Evolutionary conservation across 2,113 vertebrate species (phyloP).

Genomic region (Salminus brasiliensis): DNA sequence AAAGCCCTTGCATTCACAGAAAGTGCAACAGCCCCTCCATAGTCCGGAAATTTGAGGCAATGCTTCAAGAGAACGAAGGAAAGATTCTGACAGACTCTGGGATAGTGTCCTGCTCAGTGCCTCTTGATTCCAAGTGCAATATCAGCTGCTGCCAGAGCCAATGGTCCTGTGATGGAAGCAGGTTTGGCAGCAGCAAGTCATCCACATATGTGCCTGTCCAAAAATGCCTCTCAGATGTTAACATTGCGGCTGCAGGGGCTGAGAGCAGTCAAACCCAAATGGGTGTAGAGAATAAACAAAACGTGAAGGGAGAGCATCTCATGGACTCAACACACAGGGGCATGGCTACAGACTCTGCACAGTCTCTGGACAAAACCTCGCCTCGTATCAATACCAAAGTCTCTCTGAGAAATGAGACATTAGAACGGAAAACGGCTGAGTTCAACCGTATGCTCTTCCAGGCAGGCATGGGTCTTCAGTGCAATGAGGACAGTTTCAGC

Average conservation of each 20-base stretch:
- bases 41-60: slow-evolving; percentile 71
- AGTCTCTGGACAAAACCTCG: slow-evolving; percentile 57
- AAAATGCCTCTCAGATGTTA: slow-evolving; percentile 81
- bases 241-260: slow-evolving; percentile 70
- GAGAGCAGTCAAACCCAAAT: slow-evolving; percentile 51
- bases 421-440: slow-evolving; percentile 91
- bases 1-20: slow-evolving; percentile 61
- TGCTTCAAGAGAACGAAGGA: slow-evolving; percentile 75
- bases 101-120: slow-evolving; percentile 58
- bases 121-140: slow-evolving; percentile 70
- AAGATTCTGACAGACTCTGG: slow-evolving; percentile 71
- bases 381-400: slow-evolving; percentile 55
- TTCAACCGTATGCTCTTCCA: slow-evolving; percentile 94
- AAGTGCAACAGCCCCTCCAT: slow-evolving; percentile 71
- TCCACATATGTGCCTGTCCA: slow-evolving; percentile 74
- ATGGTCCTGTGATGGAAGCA: slow-evolving; percentile 78
- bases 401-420: slow-evolving; percentile 79
- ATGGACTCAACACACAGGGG: slow-evolving; percentile 45
- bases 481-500: slow-evolving; percentile 49
- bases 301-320: slow-evolving; percentile 40
- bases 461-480: slow-evolving; percentile 77
- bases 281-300: slow-evolving; percentile 41
- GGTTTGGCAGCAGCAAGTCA: slow-evolving; percentile 70
- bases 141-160: slow-evolving; percentile 78
- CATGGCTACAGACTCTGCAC: slow-evolving; percentile 47